These are phyloP conservation scores for Trachemys scripta DNA, from an alignment of 2,113 vertebrate species.

Conservation along the genomic window DNA sequence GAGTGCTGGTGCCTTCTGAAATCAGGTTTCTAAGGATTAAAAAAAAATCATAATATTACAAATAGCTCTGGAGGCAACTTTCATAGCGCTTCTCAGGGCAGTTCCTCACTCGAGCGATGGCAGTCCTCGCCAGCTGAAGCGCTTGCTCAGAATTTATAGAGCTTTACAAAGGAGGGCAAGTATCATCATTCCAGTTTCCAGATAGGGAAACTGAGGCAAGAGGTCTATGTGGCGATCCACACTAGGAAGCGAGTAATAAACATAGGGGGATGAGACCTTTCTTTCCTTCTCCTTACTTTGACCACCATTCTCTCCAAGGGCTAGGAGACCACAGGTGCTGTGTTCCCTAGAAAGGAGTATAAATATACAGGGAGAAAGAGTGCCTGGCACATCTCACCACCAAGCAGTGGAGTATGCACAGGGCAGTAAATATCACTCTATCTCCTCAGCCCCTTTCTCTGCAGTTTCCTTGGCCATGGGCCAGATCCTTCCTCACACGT, in stretches of 20 bases:
- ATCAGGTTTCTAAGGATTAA: background rate
- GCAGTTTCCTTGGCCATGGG: conserved; percentile 11
- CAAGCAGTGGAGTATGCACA: background rate
- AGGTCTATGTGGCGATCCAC: background rate
- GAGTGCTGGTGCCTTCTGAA: background rate
- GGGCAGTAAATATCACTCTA: background rate
- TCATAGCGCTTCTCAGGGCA: background rate
- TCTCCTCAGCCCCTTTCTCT: conserved; percentile 52
- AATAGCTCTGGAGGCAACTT: background rate
- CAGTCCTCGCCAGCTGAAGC: accelerated
- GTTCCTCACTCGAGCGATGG: background rate
- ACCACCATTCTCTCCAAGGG: background rate
- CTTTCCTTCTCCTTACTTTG: background rate
- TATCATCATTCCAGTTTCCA: background rate
- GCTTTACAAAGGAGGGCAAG: background rate
- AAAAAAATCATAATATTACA: background rate
- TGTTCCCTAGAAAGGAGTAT: background rate
- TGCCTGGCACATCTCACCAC: conserved; percentile 21
- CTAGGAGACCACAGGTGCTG: background rate
- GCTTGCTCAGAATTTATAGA: accelerated
- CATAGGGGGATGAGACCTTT: background rate
- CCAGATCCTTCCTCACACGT: background rate
- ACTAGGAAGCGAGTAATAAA: background rate
- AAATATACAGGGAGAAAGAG: accelerated
- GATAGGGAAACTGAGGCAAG: background rate